These are phyloP conservation scores for Catotricha subobsoleta DNA, from an alignment of 2,888 invertebrate genomes.

Conservation along the genomic window DNA sequence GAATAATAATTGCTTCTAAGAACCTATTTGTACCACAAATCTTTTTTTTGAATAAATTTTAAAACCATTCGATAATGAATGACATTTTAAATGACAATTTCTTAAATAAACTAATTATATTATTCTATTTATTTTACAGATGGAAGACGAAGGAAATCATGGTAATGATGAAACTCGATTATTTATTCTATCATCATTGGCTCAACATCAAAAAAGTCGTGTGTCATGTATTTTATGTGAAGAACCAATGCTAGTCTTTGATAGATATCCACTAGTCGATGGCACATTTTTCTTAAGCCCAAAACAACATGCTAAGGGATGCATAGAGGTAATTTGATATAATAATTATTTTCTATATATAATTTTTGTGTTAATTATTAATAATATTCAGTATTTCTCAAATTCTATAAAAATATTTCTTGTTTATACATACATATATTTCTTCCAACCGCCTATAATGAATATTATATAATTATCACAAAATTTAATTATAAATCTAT, in stretches of 20 bases:
- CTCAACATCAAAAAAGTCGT: constrained; percentile 72
- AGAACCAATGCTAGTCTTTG: constrained; percentile 79
- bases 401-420: not conserved
- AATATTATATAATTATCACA: no score
- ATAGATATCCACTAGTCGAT: constrained; percentile 92
- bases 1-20: no score
- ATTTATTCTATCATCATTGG: constrained; percentile 87
- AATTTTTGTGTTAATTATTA: not conserved
- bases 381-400: not conserved
- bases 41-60: no score
- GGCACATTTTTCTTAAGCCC: constrained; percentile 97
- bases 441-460: no score
- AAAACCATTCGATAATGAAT: no score
- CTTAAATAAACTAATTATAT: no score
- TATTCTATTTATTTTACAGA: constrained; percentile 50
- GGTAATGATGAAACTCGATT: constrained; percentile 96
- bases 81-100: no score
- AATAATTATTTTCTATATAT: not conserved
- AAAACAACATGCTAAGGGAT: constrained; percentile 69
- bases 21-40: no score
- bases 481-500: no score
- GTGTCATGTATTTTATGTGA: constrained; percentile 79
- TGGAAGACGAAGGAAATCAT: constrained; percentile 96
- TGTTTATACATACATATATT: not conserved
- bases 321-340: constrained; percentile 54